Evolutionary conservation across 2,797 vertebrate species (phyloP), one percentile per base, ranked within the genome.

Genomic region (Phoxinus dragarum): DNA sequence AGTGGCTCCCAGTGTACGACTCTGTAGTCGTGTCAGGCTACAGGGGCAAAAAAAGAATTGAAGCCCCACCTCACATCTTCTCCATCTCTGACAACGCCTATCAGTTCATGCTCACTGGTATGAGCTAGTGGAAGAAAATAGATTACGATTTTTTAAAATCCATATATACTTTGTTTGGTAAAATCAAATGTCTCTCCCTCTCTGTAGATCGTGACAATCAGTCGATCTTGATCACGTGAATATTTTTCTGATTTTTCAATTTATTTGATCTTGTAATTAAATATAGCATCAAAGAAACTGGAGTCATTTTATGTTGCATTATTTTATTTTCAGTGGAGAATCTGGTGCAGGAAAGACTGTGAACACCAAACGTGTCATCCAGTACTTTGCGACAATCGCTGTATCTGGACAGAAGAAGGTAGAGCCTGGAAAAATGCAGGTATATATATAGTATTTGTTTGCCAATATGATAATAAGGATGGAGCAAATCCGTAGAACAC

Each of bases 81-180:
- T 97, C 97, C 92, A 97, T 98, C 94, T 98, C 97, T 86, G 97
- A 98, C 87, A 97, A 97, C 0, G 97, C 97, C 90, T 98, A 98
- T 93, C 97, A 98, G 95, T 96, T 93, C 94, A 97, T 98, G 97
- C 90, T 97, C 80, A 96, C 97, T 78, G 97, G 97, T 98, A 91
- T 68, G 47, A 52, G 9, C 17, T 75, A 52, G 47, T 52, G 31
- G 2, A 75, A 49, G 14, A 69, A 12, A 54, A 42, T 54, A 3
- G 4, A 17, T 1, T 47, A 72, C 4, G 10, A 27, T 72, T 61
- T 3, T 23, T 75, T 36, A 4, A 27, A 27, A n/a, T 56, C 49
- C 23, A 23, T 36, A 6, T 49, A 34, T 47, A 31, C 8, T 73
- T 49, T 34, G 72, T 31, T n/a, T 34, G 11, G 49, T 54, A 54